Evolutionary conservation across 2,113 vertebrate species (phyloP).

Genomic region (human): GRCh38 chr9:73377501-73378000

Average conservation of each 20-base stretch:
- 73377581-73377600: not conserved
- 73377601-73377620: not conserved
- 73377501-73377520: not conserved
- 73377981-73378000: not conserved
- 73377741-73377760: not conserved
- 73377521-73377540: not conserved
- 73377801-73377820: not conserved
- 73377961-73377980: not conserved
- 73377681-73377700: not conserved
- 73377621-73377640: not conserved
- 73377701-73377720: not conserved
- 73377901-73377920: not conserved
- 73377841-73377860: not conserved
- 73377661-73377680: not conserved
- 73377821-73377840: not conserved
- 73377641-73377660: not conserved
- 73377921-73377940: not conserved
- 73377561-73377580: not conserved
- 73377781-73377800: not conserved
- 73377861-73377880: not conserved
- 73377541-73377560: not conserved
- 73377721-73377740: not conserved
- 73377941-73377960: not conserved
- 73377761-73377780: not conserved
- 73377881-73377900: not conserved